Base-by-base conservation (phyloP, 2,888 invertebrate species). In the Drosophila longiperda region DNA sequence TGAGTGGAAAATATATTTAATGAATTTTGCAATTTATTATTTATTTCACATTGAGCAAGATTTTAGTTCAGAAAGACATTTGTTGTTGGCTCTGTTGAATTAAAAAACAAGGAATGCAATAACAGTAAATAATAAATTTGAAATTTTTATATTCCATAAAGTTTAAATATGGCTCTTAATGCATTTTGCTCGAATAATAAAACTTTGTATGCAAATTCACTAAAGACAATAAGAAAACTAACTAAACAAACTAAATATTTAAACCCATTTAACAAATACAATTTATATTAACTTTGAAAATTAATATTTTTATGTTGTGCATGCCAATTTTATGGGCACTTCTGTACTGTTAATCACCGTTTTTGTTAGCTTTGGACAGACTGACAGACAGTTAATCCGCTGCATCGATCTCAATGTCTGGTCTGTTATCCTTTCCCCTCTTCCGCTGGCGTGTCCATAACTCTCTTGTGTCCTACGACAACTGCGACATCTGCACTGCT, bases 401-500 rank as follows among this genome's bases (percentile, higher is more conserved):
- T 36, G 36, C 33, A 29, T 32, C 26, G 52, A 15, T 45, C 36
- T 20, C 36, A 20, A 54, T 23, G 53, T 2, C 33, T 29, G n/a
- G 36, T 20, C 53, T 40, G 66, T 71, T 75, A 66, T 66, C 60
- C 73, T 53, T 48, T 33, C 36, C 29, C 29, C 67, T 26, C 65
- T 64, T 36, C 60, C 45, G 26, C 26, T 40, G 50, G 26, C 74
- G 61, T 66, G 78, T 42, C 63, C 69, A 79, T 73, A 79, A 73
- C 53, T 76, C 73, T 55, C 62, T 45, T 67, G 65, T 48, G 34
- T 42, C 48, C 76, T 66, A 38, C 73, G 74, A 76, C 75, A 77
- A 69, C 53, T 71, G 79, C 87, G 84, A 85, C 85, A 85, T 87
- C 76, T 85, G 85, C 67, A 65, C 83, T 86, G 86, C 87, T 86